Base-by-base conservation (phyloP, 37 sponge, comb jelly and placozoan genomes). In the Beroe forskalii region DNA sequence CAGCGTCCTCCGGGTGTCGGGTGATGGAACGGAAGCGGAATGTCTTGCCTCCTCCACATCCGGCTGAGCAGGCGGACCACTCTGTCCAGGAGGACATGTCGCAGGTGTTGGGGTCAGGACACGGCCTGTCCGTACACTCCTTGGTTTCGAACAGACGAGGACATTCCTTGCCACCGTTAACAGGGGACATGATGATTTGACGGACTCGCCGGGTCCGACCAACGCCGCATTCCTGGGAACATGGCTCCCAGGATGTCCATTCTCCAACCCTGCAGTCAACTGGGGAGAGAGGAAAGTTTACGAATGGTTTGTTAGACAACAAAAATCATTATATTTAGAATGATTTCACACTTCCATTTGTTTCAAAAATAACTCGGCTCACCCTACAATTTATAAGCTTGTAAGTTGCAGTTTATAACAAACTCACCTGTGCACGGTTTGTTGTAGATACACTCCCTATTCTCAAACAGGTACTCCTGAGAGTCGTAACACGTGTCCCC, bases 71-170 rank as follows among this genome's bases (percentile, higher is more conserved):
- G 4, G 86, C 25, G 4, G 86, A 80, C 86, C 86, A 80, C 3
- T 80, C 86, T 33, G 44, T 80, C 86, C 86, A 80, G 38, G 22
- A 32, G 55, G 86, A 44, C 55, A 80, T 22, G 1, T 80, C 86
- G 42, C 86, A 80, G 4, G 27, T 44, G 1, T 9, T 22, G 4
- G 86, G 55, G 17, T 80, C 86, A 3, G 86, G 86, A 80, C 86
- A 80, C 1, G 37, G 8, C 27, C 27, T 9, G 1, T 42, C 55
- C 30, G 9, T 2, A 43, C 86, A 80, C 8, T 25, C 30, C 86
- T 41, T 80, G 17, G 40, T 80, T 48, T 80, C 86, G 55, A 42
- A 80, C 55, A 80, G 27, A 41, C 42, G 48, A 25, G 24, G 55
- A 44, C 86, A 80, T 41, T 44, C 55, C 86, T 80, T 14, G 2